These are phyloP conservation scores for Camelus dromedarius DNA, from an alignment of 2,113 vertebrate genomes.

Conservation along the genomic window DNA sequence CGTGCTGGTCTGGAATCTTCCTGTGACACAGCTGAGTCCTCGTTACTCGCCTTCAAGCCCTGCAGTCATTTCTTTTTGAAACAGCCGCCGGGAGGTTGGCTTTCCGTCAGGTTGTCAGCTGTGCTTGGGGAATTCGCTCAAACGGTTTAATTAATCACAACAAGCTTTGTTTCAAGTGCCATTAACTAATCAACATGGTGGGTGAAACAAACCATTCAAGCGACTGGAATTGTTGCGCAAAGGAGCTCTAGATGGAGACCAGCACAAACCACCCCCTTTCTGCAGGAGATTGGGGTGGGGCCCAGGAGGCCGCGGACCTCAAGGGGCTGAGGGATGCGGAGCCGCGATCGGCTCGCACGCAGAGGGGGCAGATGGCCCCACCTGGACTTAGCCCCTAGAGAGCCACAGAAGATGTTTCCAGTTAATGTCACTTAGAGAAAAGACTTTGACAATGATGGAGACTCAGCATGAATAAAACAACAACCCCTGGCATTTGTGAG, in stretches of 20 bases:
- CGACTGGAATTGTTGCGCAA: background rate
- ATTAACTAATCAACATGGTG: background rate
- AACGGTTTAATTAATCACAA: background rate
- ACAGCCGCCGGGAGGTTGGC: background rate
- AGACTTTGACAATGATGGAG: background rate
- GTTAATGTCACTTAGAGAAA: background rate
- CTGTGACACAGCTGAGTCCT: too few species aligned
- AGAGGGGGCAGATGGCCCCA: background rate
- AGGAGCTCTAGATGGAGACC: background rate
- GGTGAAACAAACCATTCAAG: background rate
- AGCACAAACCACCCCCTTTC: background rate
- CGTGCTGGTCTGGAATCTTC: background rate
- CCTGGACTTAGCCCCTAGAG: accelerated
- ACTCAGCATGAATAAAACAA: background rate
- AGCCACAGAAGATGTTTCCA: background rate
- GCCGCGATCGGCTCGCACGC: accelerated
- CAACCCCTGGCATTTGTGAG: background rate
- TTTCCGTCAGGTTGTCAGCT: background rate
- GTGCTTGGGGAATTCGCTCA: background rate
- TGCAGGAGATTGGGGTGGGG: background rate
- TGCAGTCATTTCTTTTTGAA: background rate
- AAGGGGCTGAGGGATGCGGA: background rate
- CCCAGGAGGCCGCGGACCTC: accelerated
- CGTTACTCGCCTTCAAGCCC: background rate
- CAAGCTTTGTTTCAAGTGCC: background rate